Percentiles rank a stretch among this genome's conserved stretches.
phyloP scores from a whole-genome alignment of 2,797 vertebrate species.

The Garrulus glandarius region DNA sequence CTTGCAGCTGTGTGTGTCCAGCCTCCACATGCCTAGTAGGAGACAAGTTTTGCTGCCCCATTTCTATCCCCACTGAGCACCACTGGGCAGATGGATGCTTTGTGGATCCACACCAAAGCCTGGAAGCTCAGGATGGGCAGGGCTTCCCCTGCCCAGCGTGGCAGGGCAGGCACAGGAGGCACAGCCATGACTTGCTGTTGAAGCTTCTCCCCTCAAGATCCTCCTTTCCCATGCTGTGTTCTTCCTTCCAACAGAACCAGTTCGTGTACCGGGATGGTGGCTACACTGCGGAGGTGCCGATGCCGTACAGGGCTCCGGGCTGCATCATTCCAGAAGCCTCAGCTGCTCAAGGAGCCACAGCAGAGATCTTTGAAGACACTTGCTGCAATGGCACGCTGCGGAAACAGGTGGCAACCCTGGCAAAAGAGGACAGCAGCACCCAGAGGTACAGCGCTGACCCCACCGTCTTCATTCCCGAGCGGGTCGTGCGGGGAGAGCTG shows the following conservation, averaged over 20 bases:
- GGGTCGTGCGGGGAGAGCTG: constrained; percentile 78
- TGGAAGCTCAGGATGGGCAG: neutral
- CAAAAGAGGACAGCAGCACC: constrained; percentile 83
- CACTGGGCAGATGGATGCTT: rapidly evolving
- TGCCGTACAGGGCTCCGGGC: constrained; percentile 80
- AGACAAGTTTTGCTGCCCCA: neutral
- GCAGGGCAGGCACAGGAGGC: neutral
- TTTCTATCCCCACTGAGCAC: neutral
- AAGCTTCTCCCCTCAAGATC: rapidly evolving
- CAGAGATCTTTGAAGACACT: constrained; percentile 83
- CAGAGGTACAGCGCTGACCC: constrained; percentile 96
- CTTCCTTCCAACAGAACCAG: constrained; percentile 82
- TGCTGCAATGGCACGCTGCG: constrained; percentile 91
- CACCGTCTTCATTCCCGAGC: constrained; percentile 86
- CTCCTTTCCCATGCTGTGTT: neutral
- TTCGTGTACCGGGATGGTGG: constrained; percentile 90
- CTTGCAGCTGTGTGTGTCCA: neutral
- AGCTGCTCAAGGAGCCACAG: constrained; percentile 68
- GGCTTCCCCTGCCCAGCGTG: neutral
- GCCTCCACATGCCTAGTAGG: rapidly evolving
- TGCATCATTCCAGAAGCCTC: constrained; percentile 81
- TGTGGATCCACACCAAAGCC: neutral
- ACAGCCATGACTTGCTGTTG: neutral
- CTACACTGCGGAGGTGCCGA: constrained; percentile 74
- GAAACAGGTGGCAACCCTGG: constrained; percentile 79